These are phyloP conservation scores for Lordiphosa stackelbergi DNA, from an alignment of 1,140 invertebrate genomes.

Conservation along the genomic window DNA sequence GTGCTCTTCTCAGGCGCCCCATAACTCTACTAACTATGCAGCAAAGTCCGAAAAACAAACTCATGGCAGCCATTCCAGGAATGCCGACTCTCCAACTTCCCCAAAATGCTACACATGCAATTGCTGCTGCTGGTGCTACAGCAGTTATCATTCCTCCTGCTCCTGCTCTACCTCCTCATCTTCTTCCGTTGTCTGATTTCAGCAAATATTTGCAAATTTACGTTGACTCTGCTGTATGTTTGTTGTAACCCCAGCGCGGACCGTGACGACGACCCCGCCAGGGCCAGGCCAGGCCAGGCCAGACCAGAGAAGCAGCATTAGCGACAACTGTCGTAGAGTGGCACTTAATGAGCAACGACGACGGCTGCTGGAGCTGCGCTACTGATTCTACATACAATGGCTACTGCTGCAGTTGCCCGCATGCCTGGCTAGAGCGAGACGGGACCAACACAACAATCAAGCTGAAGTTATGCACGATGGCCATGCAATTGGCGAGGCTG, in stretches of 20 bases:
- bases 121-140: constrained; percentile 20
- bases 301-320: constrained; percentile 53
- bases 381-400: constrained; percentile 18
- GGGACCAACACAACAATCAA: constrained; percentile 46
- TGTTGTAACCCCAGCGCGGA: constrained; percentile 47
- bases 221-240: constrained; percentile 44
- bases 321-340: constrained; percentile 73
- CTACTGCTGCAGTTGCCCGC: constrained; percentile 59
- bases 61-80: constrained; percentile 45
- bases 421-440: constrained; percentile 46
- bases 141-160: constrained; percentile 7
- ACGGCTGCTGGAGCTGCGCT: constrained; percentile 38
- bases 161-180: constrained; percentile 28
- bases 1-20: background rate
- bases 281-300: background rate
- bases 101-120: constrained; percentile 25
- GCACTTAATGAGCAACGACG: constrained; percentile 69
- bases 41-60: constrained; percentile 44
- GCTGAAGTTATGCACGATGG: constrained; percentile 67
- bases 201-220: constrained; percentile 74
- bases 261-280: constrained; percentile 48
- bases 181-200: constrained; percentile 58
- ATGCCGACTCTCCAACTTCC: constrained; percentile 11
- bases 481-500: constrained; percentile 63
- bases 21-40: constrained; percentile 29